These are phyloP conservation scores for Mycteria americana DNA, from an alignment of 2,797 vertebrate genomes.

Conservation along the genomic window DNA sequence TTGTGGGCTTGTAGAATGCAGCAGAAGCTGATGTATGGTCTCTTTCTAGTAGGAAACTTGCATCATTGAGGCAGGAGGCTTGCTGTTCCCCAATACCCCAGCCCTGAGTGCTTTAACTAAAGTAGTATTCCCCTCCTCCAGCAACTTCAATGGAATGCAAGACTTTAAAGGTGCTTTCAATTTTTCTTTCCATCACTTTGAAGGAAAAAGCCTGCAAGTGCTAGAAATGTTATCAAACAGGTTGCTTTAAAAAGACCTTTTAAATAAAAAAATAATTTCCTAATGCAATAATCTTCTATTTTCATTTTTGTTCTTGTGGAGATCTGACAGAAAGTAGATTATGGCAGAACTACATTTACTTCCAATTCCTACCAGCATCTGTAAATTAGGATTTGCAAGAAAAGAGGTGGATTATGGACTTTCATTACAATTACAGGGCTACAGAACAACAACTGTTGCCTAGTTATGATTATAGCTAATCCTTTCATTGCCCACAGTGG, in stretches of 20 bases:
- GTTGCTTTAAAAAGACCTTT: slow-evolving; percentile 3
- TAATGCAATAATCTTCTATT: slow-evolving; percentile 57
- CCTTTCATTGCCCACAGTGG: slow-evolving; percentile 13
- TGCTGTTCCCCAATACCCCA: background rate
- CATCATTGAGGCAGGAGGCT: background rate
- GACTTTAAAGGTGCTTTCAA: background rate
- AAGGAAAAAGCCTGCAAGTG: background rate
- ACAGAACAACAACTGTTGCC: slow-evolving; percentile 42
- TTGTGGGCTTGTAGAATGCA: background rate
- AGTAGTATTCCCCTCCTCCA: background rate
- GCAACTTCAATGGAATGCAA: background rate
- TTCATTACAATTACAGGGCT: slow-evolving; percentile 58
- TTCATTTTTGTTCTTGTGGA: slow-evolving; percentile 50
- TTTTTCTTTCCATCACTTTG: background rate
- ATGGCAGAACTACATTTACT: slow-evolving; percentile 26
- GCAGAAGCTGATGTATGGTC: background rate
- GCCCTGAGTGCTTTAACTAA: background rate
- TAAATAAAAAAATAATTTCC: background rate
- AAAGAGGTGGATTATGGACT: slow-evolving; percentile 55
- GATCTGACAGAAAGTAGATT: slow-evolving; percentile 59
- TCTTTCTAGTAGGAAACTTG: background rate
- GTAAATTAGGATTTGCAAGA: slow-evolving; percentile 65
- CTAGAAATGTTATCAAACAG: slow-evolving; percentile 27
- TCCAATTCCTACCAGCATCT: slow-evolving; percentile 49
- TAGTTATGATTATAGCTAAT: slow-evolving; percentile 56